Conservation (phyloP, 2,113 vertebrate species). For the Rhea pennata region DNA sequence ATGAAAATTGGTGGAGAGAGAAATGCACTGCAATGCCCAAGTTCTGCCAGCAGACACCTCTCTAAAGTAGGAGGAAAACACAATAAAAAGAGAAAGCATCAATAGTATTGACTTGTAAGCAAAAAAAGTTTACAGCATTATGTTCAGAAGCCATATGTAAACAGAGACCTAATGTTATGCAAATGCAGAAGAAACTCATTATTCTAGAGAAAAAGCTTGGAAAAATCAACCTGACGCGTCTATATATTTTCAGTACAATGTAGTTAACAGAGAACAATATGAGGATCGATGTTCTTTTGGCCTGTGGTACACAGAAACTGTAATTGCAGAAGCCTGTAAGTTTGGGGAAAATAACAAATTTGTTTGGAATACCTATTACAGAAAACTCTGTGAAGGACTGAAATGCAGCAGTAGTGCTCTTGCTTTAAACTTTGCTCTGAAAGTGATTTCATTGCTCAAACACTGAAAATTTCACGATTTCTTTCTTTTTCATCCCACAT, state of each 20-base stretch:
- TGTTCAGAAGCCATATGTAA: neutral
- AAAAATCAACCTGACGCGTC: neutral
- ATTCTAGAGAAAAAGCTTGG: neutral
- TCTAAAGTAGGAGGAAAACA: neutral
- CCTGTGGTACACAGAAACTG: fast-evolving
- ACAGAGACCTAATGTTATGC: neutral
- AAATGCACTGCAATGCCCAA: neutral
- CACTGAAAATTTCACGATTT: neutral
- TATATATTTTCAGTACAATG: neutral
- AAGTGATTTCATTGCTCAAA: neutral
- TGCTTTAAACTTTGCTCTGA: neutral
- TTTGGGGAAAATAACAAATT: neutral
- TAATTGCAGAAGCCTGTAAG: neutral
- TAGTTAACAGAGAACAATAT: neutral
- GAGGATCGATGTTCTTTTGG: neutral
- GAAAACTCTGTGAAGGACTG: neutral
- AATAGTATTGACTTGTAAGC: conserved; percentile 1
- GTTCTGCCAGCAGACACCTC: neutral
- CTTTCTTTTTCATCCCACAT: neutral
- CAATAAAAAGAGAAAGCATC: conserved; percentile 14
- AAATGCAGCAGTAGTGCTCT: neutral
- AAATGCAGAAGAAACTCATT: conserved; percentile 31
- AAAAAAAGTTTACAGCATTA: neutral
- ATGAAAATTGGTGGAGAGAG: neutral
- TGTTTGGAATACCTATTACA: neutral